Percentiles rank a stretch among this genome's conserved stretches.
Evolutionary conservation across 92 coral and sea anemone genomes (phyloP).

Genomic region (Pocillopora grandis): DNA sequence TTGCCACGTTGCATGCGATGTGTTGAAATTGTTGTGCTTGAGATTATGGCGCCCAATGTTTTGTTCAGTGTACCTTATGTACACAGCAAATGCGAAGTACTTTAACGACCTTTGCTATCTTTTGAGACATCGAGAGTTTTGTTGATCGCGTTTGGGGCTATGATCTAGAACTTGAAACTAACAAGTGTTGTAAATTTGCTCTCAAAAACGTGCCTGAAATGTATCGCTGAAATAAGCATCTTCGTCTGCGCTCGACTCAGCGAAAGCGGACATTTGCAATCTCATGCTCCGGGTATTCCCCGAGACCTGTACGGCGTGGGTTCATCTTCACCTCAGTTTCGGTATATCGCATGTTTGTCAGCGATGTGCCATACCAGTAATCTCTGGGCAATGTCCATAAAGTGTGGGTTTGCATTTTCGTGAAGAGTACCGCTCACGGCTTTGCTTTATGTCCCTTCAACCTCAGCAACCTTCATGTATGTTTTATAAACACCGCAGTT

Average conservation of each 20-base stretch:
- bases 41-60: conserved; percentile 89
- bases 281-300: conserved; percentile 81
- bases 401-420: conserved; percentile 70
- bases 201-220: conserved; percentile 41
- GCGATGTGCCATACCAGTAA: conserved; percentile 32
- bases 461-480: conserved; percentile 59
- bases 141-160: neutral
- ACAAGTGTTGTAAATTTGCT: conserved; percentile 45
- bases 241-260: conserved; percentile 32
- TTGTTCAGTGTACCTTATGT: conserved; percentile 79
- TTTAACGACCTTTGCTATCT: conserved; percentile 58
- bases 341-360: conserved; percentile 17
- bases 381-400: conserved; percentile 57
- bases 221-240: conserved; percentile 62
- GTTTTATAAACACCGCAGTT: conserved; percentile 78
- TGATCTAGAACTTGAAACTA: conserved; percentile 20
- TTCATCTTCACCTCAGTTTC: neutral
- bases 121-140: neutral
- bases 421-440: conserved; percentile 55
- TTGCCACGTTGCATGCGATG: conserved; percentile 71
- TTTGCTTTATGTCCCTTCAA: conserved; percentile 35
- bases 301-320: conserved; percentile 46
- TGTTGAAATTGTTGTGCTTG: conserved; percentile 58
- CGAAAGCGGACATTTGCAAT: conserved; percentile 55
- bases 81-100: conserved; percentile 69